phyloP scores from a whole-genome alignment of 2,113 vertebrate species.

The Hucho hucho region DNA sequence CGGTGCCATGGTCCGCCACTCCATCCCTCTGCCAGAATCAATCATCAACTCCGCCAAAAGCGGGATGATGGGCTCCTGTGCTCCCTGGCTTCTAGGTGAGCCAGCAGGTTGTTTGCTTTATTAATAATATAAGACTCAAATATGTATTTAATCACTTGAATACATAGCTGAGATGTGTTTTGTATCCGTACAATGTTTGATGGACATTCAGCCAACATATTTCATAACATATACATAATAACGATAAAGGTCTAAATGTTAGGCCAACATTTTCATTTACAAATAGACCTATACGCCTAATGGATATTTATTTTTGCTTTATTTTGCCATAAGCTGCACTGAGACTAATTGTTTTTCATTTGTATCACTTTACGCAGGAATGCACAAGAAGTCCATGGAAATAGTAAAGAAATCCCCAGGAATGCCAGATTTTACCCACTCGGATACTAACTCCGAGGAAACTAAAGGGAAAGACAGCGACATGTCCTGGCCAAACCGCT shows the following conservation, averaged over 20 bases:
- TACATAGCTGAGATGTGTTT: constrained; percentile 48
- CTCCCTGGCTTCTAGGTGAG: constrained; percentile 94
- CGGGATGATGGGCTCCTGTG: constrained; percentile 86
- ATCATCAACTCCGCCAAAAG: constrained; percentile 88
- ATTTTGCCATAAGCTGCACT: too few relatives aligned
- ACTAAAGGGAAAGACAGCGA: constrained; percentile 53
- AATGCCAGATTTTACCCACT: constrained; percentile 58
- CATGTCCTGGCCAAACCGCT: constrained; percentile 37
- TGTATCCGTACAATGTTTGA: constrained; percentile 6
- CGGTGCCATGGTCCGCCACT: constrained; percentile 94
- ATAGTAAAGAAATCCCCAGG: constrained; percentile 78
- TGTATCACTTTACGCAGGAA: constrained; percentile 74
- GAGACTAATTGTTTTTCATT: constrained; percentile 1
- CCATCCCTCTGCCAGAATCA: constrained; percentile 90
- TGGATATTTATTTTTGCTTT: too few relatives aligned
- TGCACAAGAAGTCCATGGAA: constrained; percentile 93
- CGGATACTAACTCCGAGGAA: constrained; percentile 61
- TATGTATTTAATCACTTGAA: constrained; percentile 41
- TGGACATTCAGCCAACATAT: background rate
- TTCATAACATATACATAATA: background rate
- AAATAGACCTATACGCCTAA: too few relatives aligned
- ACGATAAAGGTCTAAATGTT: background rate
- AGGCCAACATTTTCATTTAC: too few relatives aligned
- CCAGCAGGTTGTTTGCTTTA: constrained; percentile 71
- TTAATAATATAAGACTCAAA: constrained; percentile 40